Evolutionary conservation across 2,888 invertebrate species (phyloP), one percentile per base, ranked within the genome.

Genomic region (Andrena trimmerana): DNA sequence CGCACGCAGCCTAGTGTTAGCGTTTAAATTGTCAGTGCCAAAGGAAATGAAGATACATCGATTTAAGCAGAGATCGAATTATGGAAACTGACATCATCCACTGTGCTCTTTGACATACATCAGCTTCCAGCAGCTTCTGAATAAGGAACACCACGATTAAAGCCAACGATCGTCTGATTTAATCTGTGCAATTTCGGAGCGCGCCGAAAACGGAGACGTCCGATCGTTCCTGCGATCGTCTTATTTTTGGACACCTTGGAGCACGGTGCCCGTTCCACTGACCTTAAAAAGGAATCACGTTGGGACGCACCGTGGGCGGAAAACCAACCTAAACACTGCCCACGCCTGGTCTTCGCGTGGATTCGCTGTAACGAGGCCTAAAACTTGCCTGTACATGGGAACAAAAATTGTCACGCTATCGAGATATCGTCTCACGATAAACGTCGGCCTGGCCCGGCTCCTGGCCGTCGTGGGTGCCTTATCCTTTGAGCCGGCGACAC

Each of bases 201-300:
- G 27, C 20, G 24, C 57, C 42, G 50, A 77, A 80, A 70, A 59
- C 65, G 59, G 57, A 50, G 50, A 16, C 10, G 13, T 20, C 4
- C 60, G 42, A 60, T 71, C 65, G 60, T 36, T 70, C 67, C 31
- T 20, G 3, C 59, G 60, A 27, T 60, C 36, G 33, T 27, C 10
- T 65, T 71, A 74, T 66, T 81, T 74, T 79, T 69, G 72, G 13
- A 31, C 86, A 76, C 71, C 75, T 80, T 79, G 60, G 71, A 66
- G 4, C n/a, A 42, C 67, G 31, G 48, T 20, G 24, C 31, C 27
- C 60, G 87, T 76, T 85, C 78, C 65, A 78, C 52, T 87, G 83
- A 78, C 81, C 87, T 74, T 87, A 87, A 87, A 87, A 87, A 87
- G 87, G 83, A 76, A 83, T 85, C 68, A 62, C 72, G 48, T 7